Conservation (phyloP, 1,140 invertebrate genomes). For the Agrilus planipennis region DNA sequence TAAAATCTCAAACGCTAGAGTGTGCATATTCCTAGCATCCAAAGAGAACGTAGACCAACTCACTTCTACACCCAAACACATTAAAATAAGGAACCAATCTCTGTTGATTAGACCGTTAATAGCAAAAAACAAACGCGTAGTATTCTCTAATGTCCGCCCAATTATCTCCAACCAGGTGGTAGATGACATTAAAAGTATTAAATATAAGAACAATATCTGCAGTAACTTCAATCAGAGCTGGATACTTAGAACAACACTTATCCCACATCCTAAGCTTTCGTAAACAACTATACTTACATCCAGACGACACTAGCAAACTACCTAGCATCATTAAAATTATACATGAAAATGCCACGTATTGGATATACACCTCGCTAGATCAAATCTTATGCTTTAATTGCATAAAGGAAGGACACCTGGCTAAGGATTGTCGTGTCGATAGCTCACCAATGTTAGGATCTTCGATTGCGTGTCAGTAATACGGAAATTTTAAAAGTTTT, state of each 20-base stretch:
- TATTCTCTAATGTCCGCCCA: slow-evolving; percentile 14
- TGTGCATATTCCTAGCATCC: slow-evolving; percentile 13
- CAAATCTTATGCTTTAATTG: slow-evolving; percentile 4
- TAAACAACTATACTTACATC: slow-evolving; percentile 5
- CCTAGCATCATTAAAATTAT: slow-evolving; percentile 9
- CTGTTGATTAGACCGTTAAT: slow-evolving; percentile 7
- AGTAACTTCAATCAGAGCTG: slow-evolving; percentile 7
- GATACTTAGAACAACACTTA: slow-evolving; percentile 7
- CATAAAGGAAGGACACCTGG: slow-evolving; percentile 11
- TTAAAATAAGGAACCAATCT: slow-evolving; percentile 4
- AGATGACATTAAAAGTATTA: slow-evolving; percentile 6
- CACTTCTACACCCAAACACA: slow-evolving; percentile 5
- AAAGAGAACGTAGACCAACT: slow-evolving; percentile 12
- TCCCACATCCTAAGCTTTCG: slow-evolving; percentile 12
- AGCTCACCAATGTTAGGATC: too few species aligned
- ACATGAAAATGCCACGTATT: slow-evolving; percentile 8
- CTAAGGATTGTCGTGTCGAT: slow-evolving; percentile 12
- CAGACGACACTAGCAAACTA: not conserved
- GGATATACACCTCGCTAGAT: slow-evolving; percentile 11
- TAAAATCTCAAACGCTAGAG: slow-evolving; percentile 13
- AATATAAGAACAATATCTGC: slow-evolving; percentile 4
- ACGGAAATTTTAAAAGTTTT: too few species aligned
- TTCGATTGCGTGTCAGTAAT: too few species aligned
- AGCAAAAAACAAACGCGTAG: slow-evolving; percentile 7
- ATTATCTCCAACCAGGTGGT: slow-evolving; percentile 9